Evolutionary conservation across 2,888 invertebrate genomes (phyloP), one percentile per base, ranked within the genome.

Genomic region (Hyppa rectilinea): DNA sequence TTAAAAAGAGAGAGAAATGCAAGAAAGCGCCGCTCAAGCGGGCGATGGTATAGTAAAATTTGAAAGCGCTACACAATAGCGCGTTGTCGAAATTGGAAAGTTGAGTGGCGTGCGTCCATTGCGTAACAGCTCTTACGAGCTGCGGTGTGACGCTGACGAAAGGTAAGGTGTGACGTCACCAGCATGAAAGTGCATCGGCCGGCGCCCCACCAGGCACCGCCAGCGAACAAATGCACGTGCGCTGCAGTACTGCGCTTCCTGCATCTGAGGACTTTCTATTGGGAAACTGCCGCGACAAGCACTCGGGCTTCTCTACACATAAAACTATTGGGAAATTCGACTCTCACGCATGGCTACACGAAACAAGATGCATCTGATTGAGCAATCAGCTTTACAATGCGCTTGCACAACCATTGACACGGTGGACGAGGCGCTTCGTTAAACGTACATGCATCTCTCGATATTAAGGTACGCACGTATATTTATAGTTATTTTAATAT

Each of bases 61-160:
- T 95, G 95, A 95, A 96, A 96, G 95, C 96, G 95, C 95, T 91
- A 94, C 92, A 95, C 95, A 96, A 95, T 95, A 93, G 95, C 93
- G 92, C 93, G 95, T 95, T 95, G 96, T 95, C 95, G 95, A 95
- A 96, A 95, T 96, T 95, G 95, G 95, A 95, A 95, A 95, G 95
- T 95, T 92, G 95, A 95, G 94, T 90, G 91, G 93, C 91, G 95
- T 93, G 93, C 92, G 92, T 92, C 91, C 87, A 89, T 95, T 95
- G 93, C 95, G 91, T 94, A 95, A 95, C 91, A 91, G 92, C 93
- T 93, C 94, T 95, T 95, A 94, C 95, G 90, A 92, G 91, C 91
- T 90, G 89, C 91, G 92, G 89, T 91, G 92, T 94, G 94, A 94
- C 93, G 93, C 93, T 94, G 94, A 92, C 94, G 95, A 94, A 94